Conservation (phyloP, 2,113 vertebrate genomes). For the Hippocampus mohnikei region DNA sequence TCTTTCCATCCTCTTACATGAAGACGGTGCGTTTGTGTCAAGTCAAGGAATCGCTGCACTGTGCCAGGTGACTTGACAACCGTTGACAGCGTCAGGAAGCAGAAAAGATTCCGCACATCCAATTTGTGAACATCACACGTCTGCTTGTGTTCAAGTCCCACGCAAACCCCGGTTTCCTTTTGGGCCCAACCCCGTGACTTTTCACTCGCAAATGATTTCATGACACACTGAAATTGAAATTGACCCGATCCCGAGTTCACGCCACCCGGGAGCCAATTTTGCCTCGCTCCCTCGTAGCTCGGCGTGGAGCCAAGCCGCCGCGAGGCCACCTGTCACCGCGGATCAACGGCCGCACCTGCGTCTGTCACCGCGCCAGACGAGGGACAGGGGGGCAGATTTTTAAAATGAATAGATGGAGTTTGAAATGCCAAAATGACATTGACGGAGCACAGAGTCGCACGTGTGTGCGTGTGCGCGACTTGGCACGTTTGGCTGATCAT, state of each 20-base stretch:
- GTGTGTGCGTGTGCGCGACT: not conserved
- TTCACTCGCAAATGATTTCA: conserved; percentile 43
- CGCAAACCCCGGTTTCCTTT: not conserved
- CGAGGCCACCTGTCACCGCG: conserved; percentile 58
- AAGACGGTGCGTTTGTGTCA: too few relatives aligned
- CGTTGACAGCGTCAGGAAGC: not conserved
- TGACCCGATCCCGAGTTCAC: conserved; percentile 28
- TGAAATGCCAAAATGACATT: conserved; percentile 38
- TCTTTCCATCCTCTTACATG: too few relatives aligned
- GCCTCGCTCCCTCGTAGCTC: conserved; percentile 38
- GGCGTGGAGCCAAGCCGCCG: conserved; percentile 53
- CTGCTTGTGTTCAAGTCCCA: not conserved
- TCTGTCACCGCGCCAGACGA: conserved; percentile 27
- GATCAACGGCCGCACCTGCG: conserved; percentile 65
- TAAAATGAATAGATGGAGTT: conserved; percentile 34
- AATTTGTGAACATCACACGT: not conserved
- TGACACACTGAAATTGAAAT: conserved; percentile 12
- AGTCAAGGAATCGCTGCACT: too few relatives aligned
- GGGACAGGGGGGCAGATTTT: conserved; percentile 21
- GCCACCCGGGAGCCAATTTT: conserved; percentile 26
- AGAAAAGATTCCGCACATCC: not conserved
- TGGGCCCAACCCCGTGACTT: not conserved
- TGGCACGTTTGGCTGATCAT: conserved; percentile 29
- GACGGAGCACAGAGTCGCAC: conserved; percentile 14
- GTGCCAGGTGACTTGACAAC: too few relatives aligned